phyloP scores from a whole-genome alignment of 2,797 vertebrate species.

The Geotrypetes seraphini region DNA sequence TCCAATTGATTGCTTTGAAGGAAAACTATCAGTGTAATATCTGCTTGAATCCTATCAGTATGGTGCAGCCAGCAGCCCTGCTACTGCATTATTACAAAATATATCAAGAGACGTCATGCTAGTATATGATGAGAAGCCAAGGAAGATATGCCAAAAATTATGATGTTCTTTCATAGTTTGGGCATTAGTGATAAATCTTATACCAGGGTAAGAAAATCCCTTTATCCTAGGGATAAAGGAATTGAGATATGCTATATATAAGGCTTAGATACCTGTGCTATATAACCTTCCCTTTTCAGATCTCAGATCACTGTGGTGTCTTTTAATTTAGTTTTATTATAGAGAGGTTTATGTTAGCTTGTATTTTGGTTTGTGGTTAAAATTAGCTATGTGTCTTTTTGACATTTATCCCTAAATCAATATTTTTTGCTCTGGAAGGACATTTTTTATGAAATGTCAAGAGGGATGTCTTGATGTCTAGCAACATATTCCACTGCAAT shows the following conservation, averaged over 20 bases:
- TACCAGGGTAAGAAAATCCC: slow-evolving; percentile 20
- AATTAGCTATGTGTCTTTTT: slow-evolving; percentile 12
- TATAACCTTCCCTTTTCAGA: slow-evolving; percentile 18
- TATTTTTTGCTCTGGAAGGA: slow-evolving; percentile 6
- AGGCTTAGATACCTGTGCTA: slow-evolving; percentile 1
- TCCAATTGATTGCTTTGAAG: too few species aligned
- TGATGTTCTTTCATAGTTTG: slow-evolving; percentile 20
- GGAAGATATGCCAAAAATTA: slow-evolving; percentile 28
- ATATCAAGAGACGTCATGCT: slow-evolving; percentile 29
- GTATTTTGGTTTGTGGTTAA: slow-evolving; percentile 22
- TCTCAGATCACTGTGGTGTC: slow-evolving; percentile 1
- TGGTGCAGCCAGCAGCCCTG: slow-evolving; percentile 5
- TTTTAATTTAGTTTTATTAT: slow-evolving; percentile 22
- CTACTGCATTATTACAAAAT: slow-evolving; percentile 25
- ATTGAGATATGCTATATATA: background rate
- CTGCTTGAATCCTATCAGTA: slow-evolving; percentile 5
- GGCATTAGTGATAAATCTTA: slow-evolving; percentile 29
- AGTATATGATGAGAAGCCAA: slow-evolving; percentile 10
- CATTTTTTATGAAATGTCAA: background rate
- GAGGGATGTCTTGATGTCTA: background rate
- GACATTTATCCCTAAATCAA: slow-evolving; percentile 12
- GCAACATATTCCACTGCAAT: too few species aligned
- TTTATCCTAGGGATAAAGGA: slow-evolving; percentile 20
- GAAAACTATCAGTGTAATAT: slow-evolving; percentile 8
- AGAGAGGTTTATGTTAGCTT: slow-evolving; percentile 15